phyloP scores from a whole-genome alignment of 2,888 invertebrate genomes.

The Tetanocera ferruginea region DNA sequence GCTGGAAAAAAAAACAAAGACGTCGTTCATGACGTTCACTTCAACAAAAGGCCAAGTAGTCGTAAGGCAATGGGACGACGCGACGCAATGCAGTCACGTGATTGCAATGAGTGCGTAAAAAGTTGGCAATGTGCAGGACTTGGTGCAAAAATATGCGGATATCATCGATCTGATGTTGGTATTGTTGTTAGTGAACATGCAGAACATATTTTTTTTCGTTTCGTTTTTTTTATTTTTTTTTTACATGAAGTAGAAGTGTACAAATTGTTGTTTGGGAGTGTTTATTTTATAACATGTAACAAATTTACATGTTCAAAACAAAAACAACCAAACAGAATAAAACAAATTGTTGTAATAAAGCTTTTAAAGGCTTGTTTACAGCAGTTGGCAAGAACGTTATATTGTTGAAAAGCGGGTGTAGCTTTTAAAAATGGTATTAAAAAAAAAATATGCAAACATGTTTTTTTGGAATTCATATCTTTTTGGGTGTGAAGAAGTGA shows the following conservation, averaged over 20 bases:
- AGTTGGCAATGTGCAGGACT: background rate
- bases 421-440: too few species aligned
- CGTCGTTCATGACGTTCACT: background rate
- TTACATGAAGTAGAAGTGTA: background rate
- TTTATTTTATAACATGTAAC: too few species aligned
- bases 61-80: background rate
- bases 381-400: too few species aligned
- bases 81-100: background rate
- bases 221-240: background rate
- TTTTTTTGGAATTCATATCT: background rate
- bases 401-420: too few species aligned
- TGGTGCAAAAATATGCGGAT: background rate
- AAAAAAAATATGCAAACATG: too few species aligned
- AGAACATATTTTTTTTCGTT: background rate
- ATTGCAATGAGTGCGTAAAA: background rate
- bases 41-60: background rate
- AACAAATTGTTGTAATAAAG: too few species aligned
- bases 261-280: too few species aligned
- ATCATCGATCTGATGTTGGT: background rate
- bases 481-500: conserved; percentile 3
- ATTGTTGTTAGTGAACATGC: background rate
- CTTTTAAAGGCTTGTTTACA: too few species aligned
- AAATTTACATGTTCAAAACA: too few species aligned
- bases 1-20: background rate
- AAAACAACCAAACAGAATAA: too few species aligned